A percentile compares a stretch with the other conserved stretches of the same genome.
These are phyloP conservation scores for Xenopus borealis DNA, from an alignment of 2,113 vertebrate species.

Conservation along the genomic window DNA sequence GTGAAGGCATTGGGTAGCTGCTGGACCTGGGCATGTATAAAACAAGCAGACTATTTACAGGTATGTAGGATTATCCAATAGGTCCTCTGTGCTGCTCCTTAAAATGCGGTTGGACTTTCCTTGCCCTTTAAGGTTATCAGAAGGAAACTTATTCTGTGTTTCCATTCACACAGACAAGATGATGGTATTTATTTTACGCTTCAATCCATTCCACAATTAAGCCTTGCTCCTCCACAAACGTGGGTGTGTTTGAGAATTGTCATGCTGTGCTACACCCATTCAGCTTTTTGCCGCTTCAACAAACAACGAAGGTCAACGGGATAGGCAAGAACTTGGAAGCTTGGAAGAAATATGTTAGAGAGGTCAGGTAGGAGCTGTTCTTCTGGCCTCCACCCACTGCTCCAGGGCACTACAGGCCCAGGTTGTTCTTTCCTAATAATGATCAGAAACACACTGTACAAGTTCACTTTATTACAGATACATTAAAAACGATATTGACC, in stretches of 20 bases:
- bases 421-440: too few species aligned
- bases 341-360: slow-evolving; percentile 49
- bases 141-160: slow-evolving; percentile 14
- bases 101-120: too few species aligned
- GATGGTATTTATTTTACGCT: slow-evolving; percentile 61
- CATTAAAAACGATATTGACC: too few species aligned
- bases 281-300: slow-evolving; percentile 54
- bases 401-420: too few species aligned
- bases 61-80: too few species aligned
- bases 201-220: slow-evolving; percentile 53
- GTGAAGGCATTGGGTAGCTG: too few species aligned
- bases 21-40: too few species aligned
- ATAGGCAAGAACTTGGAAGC: slow-evolving; percentile 34
- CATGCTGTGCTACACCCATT: slow-evolving; percentile 74
- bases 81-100: too few species aligned
- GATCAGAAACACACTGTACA: too few species aligned
- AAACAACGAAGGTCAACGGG: slow-evolving; percentile 59
- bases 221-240: slow-evolving; percentile 56
- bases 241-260: slow-evolving; percentile 68
- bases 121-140: not conserved
- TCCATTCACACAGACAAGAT: slow-evolving; percentile 57
- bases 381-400: slow-evolving; percentile 1
- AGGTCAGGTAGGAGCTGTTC: slow-evolving; percentile 47
- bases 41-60: too few species aligned
- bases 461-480: too few species aligned